Percentiles rank a stretch among this genome's conserved stretches.
These are phyloP conservation scores for Montifringilla adamsi DNA, from an alignment of 2,113 vertebrate species.

Conservation along the genomic window DNA sequence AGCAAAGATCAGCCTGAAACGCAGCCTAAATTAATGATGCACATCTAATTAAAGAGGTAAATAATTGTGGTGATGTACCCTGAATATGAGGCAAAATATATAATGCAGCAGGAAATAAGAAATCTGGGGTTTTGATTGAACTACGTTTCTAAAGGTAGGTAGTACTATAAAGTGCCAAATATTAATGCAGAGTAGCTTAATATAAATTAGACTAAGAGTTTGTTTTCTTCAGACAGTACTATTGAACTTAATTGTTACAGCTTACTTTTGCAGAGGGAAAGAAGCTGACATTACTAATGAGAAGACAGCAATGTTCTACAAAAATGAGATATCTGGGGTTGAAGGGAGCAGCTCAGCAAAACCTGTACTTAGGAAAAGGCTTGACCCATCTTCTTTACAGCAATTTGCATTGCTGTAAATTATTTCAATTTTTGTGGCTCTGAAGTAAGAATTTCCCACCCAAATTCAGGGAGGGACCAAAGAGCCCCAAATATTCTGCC, in stretches of 20 bases:
- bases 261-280: neutral
- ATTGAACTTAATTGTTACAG: neutral
- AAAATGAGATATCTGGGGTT: too few relatives aligned
- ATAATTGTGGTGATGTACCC: slow-evolving; percentile 14
- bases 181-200: slow-evolving; percentile 36
- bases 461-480: neutral
- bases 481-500: neutral
- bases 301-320: rapidly evolving
- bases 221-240: neutral
- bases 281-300: neutral
- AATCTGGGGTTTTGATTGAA: slow-evolving; percentile 42
- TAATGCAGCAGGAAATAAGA: slow-evolving; percentile 5
- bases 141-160: slow-evolving; percentile 37
- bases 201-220: slow-evolving; percentile 45
- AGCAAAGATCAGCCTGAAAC: neutral
- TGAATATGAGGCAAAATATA: slow-evolving; percentile 13
- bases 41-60: slow-evolving; percentile 69
- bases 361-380: neutral
- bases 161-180: slow-evolving; percentile 54
- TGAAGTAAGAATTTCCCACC: neutral
- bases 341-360: neutral
- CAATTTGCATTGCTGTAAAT: neutral
- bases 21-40: slow-evolving; percentile 39
- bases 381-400: neutral
- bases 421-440: neutral